These are phyloP conservation scores for Lasioglossum oenotherae DNA, from an alignment of 2,888 invertebrate species.

Conservation along the genomic window DNA sequence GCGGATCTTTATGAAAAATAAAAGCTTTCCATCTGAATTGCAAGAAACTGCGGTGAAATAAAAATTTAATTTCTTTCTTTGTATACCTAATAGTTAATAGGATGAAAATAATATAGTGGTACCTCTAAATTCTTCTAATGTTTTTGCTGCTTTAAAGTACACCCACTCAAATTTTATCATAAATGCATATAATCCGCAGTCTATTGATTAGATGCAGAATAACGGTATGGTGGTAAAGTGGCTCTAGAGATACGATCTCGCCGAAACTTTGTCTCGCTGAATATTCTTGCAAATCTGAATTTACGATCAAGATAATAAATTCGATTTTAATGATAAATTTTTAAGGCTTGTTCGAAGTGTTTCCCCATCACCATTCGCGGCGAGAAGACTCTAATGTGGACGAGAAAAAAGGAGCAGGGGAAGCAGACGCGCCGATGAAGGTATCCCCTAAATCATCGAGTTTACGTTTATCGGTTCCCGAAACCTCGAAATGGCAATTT, in stretches of 20 bases:
- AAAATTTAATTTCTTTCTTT: no score
- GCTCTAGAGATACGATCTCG: not conserved
- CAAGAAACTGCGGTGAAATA: no score
- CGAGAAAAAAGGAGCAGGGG: not conserved
- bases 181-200: no score
- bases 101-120: no score
- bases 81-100: no score
- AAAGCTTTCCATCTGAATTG: no score
- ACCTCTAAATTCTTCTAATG: no score
- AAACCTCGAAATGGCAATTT: slow-evolving; percentile 12
- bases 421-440: not conserved
- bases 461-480: slow-evolving; percentile 18
- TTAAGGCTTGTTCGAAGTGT: not conserved
- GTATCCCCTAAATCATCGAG: slow-evolving; percentile 6
- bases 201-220: no score
- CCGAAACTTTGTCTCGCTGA: not conserved
- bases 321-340: not conserved
- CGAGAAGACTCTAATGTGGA: not conserved
- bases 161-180: no score
- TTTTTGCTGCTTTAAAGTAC: no score
- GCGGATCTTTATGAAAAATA: no score
- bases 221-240: no score
- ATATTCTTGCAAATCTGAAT: not conserved
- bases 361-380: not conserved
- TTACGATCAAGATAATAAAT: not conserved